Evolutionary conservation across 2,888 invertebrate genomes (phyloP), one percentile per base, ranked within the genome.

Genomic region (Ptychoptera albimana): DNA sequence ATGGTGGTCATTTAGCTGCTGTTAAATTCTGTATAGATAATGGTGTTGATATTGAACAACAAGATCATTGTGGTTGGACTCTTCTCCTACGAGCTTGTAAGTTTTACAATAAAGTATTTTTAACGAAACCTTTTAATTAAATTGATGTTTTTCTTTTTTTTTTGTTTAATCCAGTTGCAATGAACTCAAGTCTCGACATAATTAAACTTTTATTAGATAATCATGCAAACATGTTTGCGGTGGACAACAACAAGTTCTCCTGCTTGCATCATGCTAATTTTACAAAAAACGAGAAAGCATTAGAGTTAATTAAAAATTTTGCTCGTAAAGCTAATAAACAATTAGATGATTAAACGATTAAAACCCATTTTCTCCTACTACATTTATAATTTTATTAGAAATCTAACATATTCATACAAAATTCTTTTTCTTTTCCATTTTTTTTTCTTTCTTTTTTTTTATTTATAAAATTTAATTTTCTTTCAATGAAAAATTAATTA

Each of bases 1-100:
- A 64, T 52, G 60, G 55, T 46, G 60, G 60, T 54, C 62, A 61
- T 50, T 50, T 55, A 46, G 61, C 61, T 44, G 57, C 62, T 51
- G 50, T 64, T 31, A 58, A 56, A 51, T 64, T 63, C 48, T 63
- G 59, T 13, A 52, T 63, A 16, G 61, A 64, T 45, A 59, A 60
- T 47, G 58, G 58, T 6, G 60, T 58, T 46, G 59, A 64, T 50
- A 41, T 55, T 39, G 63, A 64, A 49, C 57, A 58, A 7, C 53
- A 50, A 45, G 64, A 64, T 50, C 50, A 53, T 46, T 57, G 57
- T 44, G 59, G 61, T 16, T 64, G 62, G 61, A 63, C 62, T 11
- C 49, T 63, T 36, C 49, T 64, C 45, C 55, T 61, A 55, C 58
- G 62, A 31, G 64, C 62, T 3, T 23, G 23, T 23, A 23, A 23